Base-by-base conservation (phyloP, 2,888 invertebrate species). In the Campopleginae sp. region DNA sequence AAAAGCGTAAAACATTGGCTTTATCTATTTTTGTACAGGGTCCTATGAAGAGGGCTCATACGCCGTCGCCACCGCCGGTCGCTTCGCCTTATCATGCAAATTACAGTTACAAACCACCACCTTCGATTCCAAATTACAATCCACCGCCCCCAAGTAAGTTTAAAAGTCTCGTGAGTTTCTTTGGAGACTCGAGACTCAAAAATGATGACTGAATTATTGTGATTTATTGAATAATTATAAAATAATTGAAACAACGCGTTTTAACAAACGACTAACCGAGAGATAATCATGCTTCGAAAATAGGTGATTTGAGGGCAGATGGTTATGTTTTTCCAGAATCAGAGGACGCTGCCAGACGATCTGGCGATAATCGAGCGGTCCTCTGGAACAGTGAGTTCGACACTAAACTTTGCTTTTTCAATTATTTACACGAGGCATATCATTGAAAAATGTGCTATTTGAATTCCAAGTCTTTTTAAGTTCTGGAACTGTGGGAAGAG, bases 371-470 rank as follows among this genome's bases (percentile, higher is more conserved):
- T 89, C 96, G 97, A 91, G 96, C 97, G 93, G 97, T 97, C 92
- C 96, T 97, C 89, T 97, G 97, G 97, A 97, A 97, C 95, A 97
- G 97, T 97, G 95, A 97, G 96, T 96, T 80, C 80, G 86, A 86
- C 70, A 27, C 12, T 58, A 14, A 58, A 27, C 23, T 27, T 27
- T 5, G 58, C 4, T 88, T 66, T 48, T 68, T 80, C 23, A 12
- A 48, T 68, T 27, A 27, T 70, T 27, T 31, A 42, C 33, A 72
- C 31, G 46, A n/a, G 14, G 44, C 6, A 54, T 27, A 17, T 51
- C 38, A 10, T 8, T 70, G 4, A 51, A 70, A 58, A 14, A 27
- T 27, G 27, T 58, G 58, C 14, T 5, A 4, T 27, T 14, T 5
- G 1, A 58, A 27, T 58, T 14, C 1, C n/a, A 33, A 48, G 23